A percentile compares a stretch with the other conserved stretches of the same genome.
Evolutionary conservation across 2,113 vertebrate genomes (phyloP).

Genomic region (Channa argus): DNA sequence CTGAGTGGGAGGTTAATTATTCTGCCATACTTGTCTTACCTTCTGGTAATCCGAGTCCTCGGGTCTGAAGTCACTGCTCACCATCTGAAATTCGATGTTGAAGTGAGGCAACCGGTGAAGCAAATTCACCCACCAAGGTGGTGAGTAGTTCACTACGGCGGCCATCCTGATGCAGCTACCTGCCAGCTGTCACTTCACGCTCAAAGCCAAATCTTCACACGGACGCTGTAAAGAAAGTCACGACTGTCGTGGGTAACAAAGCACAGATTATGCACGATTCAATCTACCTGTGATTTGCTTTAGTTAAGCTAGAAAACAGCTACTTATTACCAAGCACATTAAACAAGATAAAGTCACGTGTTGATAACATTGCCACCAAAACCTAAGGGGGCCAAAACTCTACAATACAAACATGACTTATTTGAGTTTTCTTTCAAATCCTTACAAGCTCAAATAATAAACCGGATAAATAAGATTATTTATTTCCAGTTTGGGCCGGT

Average conservation of each 20-base stretch:
- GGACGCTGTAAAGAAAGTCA: conserved; percentile 51
- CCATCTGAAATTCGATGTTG: conserved; percentile 90
- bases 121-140: conserved; percentile 95
- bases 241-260: background rate
- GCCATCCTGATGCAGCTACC: conserved; percentile 79
- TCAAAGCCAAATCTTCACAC: conserved; percentile 32
- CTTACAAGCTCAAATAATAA: background rate
- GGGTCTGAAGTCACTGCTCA: conserved; percentile 91
- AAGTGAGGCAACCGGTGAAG: conserved; percentile 94
- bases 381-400: conserved; percentile 6
- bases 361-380: background rate
- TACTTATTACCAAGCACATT: background rate
- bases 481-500: background rate
- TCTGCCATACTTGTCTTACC: conserved; percentile 78
- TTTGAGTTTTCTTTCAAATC: background rate
- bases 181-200: conserved; percentile 31
- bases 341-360: background rate
- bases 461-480: background rate
- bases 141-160: conserved; percentile 92
- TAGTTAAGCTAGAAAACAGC: background rate
- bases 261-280: background rate
- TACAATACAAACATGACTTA: conserved; percentile 30
- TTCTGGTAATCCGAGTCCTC: conserved; percentile 94
- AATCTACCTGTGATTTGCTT: background rate
- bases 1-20: conserved; percentile 42